phyloP scores from a whole-genome alignment of 1,140 invertebrate species.

The Diuraphis noxia region DNA sequence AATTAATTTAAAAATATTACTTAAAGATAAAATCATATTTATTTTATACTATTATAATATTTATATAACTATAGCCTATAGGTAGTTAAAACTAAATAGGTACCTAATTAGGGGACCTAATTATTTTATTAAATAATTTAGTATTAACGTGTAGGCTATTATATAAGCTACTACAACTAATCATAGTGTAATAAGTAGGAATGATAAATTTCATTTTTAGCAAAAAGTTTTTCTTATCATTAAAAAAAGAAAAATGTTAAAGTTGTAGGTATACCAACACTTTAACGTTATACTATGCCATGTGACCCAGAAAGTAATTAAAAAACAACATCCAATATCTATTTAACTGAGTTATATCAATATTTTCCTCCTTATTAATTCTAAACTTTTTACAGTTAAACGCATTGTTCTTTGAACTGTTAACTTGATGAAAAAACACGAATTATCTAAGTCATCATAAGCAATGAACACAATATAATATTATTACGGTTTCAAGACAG shows the following conservation, averaged over 20 bases:
- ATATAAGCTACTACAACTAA: neutral
- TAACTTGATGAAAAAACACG: neutral
- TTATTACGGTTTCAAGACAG: neutral
- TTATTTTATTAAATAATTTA: neutral
- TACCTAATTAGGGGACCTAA: no score
- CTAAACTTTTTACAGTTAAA: neutral
- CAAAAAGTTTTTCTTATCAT: neutral
- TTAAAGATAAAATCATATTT: no score
- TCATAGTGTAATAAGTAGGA: no score
- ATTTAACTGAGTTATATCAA: neutral
- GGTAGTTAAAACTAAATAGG: neutral
- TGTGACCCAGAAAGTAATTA: neutral
- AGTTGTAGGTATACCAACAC: no score
- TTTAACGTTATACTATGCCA: no score
- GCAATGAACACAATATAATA: neutral
- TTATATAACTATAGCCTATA: no score
- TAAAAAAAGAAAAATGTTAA: neutral
- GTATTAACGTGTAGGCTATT: neutral
- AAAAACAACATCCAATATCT: neutral
- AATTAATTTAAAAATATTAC: no score
- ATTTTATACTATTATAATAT: no score
- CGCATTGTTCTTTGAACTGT: neutral
- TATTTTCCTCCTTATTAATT: neutral
- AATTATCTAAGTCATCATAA: neutral
- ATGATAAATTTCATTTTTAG: neutral